Conservation (phyloP, 2,888 invertebrate genomes). For the Andrena bicolor region DNA sequence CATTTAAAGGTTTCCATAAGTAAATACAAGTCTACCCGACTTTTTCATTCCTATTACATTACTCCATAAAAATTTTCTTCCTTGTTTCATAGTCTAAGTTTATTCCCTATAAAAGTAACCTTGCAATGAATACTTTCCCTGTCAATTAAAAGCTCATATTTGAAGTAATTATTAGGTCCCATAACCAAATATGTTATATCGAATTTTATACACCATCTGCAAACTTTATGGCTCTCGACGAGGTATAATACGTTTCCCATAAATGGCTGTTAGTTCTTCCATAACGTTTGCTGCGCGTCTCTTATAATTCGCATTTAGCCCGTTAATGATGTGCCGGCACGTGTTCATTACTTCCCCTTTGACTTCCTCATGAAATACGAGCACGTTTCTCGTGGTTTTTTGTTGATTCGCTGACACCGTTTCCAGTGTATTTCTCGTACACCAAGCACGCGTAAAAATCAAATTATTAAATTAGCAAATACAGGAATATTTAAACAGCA, state of each 20-base stretch:
- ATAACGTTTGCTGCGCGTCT: not conserved
- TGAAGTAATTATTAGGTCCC: too few species aligned
- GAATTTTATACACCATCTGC: not conserved
- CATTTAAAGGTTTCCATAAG: too few species aligned
- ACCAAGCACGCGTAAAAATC: not conserved
- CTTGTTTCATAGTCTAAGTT: too few species aligned
- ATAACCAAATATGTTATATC: too few species aligned
- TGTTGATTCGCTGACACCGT: conserved; percentile 6
- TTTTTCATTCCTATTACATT: too few species aligned
- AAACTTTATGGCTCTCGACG: not conserved
- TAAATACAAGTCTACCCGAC: too few species aligned
- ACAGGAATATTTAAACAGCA: not conserved
- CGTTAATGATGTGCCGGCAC: conserved; percentile 8
- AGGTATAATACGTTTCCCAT: not conserved
- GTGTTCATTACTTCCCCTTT: conserved; percentile 2
- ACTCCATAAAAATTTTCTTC: too few species aligned
- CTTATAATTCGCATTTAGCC: not conserved
- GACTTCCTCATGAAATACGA: conserved; percentile 1
- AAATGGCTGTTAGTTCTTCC: not conserved
- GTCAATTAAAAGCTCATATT: too few species aligned
- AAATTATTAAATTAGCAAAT: not conserved
- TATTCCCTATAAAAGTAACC: too few species aligned
- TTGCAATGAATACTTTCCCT: too few species aligned
- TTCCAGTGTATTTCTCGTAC: not conserved
- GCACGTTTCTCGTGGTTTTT: not conserved